Evolutionary conservation across 1,140 invertebrate genomes (phyloP).

Genomic region (Procambarus virginalis): DNA sequence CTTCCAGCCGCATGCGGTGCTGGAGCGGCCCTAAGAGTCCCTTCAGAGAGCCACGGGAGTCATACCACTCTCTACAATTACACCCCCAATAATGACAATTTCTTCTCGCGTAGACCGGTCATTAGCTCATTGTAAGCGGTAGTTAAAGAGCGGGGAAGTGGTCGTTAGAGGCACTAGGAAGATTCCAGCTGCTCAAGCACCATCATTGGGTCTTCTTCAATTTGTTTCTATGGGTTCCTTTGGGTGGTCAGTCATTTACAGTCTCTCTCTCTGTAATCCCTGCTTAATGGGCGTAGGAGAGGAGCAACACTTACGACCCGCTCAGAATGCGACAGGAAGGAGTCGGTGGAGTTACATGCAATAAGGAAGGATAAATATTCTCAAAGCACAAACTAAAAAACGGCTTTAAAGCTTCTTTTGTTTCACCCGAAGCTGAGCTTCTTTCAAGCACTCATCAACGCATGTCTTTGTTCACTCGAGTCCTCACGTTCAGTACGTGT

Average conservation of each 20-base stretch:
- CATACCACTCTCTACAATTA: not conserved
- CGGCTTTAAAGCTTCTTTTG: too few relatives aligned
- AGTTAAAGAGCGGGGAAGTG: not conserved
- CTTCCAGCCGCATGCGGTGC: too few relatives aligned
- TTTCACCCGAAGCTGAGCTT: too few relatives aligned
- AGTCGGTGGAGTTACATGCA: not conserved
- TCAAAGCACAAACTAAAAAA: not conserved
- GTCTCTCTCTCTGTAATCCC: not conserved
- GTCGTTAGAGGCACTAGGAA: conserved; percentile 15
- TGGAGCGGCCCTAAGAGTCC: too few relatives aligned
- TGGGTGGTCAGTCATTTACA: conserved; percentile 9
- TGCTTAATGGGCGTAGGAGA: not conserved
- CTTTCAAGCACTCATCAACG: too few relatives aligned
- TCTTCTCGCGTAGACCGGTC: not conserved
- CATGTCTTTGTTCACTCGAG: too few relatives aligned
- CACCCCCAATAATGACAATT: conserved; percentile 10
- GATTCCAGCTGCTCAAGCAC: not conserved
- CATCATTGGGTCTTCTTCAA: not conserved
- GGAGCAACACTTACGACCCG: not conserved
- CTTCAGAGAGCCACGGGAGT: not conserved
- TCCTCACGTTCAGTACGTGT: too few relatives aligned
- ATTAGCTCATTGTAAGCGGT: conserved; percentile 11
- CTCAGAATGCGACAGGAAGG: not conserved
- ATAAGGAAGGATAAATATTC: not conserved
- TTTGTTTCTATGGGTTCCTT: conserved; percentile 17